Conservation (phyloP, 1,140 invertebrate species). For the Drosophila tani region DNA sequence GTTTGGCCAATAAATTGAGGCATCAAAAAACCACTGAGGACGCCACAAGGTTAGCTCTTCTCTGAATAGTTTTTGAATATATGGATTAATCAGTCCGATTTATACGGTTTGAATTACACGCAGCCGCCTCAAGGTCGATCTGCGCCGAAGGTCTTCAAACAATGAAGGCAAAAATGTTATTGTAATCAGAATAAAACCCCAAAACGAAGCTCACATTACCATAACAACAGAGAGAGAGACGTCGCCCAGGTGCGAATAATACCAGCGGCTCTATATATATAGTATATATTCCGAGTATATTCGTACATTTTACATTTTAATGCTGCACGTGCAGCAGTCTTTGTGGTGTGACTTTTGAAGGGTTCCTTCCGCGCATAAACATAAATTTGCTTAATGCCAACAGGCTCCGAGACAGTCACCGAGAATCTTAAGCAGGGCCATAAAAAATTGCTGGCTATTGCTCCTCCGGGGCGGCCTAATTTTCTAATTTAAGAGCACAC, state of each 20-base stretch:
- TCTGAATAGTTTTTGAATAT: slow-evolving; percentile 4
- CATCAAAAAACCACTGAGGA: slow-evolving; percentile 31
- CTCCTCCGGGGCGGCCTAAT: slow-evolving; percentile 3
- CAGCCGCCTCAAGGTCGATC: slow-evolving; percentile 35
- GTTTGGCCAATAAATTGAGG: slow-evolving; percentile 27
- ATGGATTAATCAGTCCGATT: slow-evolving; percentile 30
- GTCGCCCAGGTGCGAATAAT: slow-evolving; percentile 37
- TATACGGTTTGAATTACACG: slow-evolving; percentile 24
- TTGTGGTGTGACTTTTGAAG: slow-evolving; percentile 11
- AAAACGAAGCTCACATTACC: slow-evolving; percentile 64
- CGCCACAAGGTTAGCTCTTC: slow-evolving; percentile 26
- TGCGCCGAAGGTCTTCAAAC: slow-evolving; percentile 33
- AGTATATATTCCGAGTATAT: slow-evolving; percentile 13
- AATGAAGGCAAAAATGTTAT: slow-evolving; percentile 51
- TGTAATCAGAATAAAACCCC: slow-evolving; percentile 55
- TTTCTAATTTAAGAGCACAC: slow-evolving; percentile 12
- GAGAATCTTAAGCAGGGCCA: not conserved
- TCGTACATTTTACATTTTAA: slow-evolving; percentile 19
- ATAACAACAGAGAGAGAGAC: slow-evolving; percentile 27
- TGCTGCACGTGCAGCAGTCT: slow-evolving; percentile 20
- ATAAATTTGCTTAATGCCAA: slow-evolving; percentile 26
- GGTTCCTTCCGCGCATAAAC: slow-evolving; percentile 19
- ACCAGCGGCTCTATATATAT: not conserved
- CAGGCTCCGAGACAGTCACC: not conserved
- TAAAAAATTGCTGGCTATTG: slow-evolving; percentile 2